These are phyloP conservation scores for Coelopa frigida DNA, from an alignment of 1,140 invertebrate species.

Conservation along the genomic window DNA sequence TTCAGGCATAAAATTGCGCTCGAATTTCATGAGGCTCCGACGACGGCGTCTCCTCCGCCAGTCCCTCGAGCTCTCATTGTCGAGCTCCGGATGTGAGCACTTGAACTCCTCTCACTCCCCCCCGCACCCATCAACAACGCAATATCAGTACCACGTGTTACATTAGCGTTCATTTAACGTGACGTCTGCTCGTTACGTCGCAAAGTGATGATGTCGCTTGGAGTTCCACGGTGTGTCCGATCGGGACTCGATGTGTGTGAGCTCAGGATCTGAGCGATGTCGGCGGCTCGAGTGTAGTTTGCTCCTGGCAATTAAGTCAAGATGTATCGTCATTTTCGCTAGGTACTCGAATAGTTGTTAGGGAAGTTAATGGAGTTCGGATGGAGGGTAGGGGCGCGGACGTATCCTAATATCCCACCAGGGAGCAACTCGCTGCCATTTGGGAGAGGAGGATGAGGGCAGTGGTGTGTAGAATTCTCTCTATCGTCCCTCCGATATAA, in stretches of 20 bases:
- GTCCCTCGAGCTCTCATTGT: neutral
- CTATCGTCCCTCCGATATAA: too few species aligned
- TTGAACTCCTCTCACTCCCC: conserved; percentile 2
- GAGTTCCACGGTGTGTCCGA: neutral
- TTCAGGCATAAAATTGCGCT: conserved; percentile 11
- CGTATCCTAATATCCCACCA: too few species aligned
- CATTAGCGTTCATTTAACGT: conserved; percentile 2
- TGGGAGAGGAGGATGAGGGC: too few species aligned
- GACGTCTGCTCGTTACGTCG: neutral
- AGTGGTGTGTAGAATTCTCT: too few species aligned
- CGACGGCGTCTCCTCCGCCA: neutral
- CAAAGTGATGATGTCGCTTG: neutral
- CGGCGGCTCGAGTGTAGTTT: too few species aligned
- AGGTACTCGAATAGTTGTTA: too few species aligned
- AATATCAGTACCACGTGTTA: conserved; percentile 8
- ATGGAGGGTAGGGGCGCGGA: too few species aligned
- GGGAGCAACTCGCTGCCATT: too few species aligned
- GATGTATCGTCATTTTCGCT: too few species aligned
- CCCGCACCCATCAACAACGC: conserved; percentile 1
- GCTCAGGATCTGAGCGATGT: neutral
- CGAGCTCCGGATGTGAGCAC: conserved; percentile 10
- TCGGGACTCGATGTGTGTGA: neutral
- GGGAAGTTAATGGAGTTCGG: too few species aligned
- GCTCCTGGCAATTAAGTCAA: too few species aligned
- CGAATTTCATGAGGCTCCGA: conserved; percentile 7